Evolutionary conservation across 1,140 invertebrate species (phyloP).

Genomic region (Nasonia vitripennis): DNA sequence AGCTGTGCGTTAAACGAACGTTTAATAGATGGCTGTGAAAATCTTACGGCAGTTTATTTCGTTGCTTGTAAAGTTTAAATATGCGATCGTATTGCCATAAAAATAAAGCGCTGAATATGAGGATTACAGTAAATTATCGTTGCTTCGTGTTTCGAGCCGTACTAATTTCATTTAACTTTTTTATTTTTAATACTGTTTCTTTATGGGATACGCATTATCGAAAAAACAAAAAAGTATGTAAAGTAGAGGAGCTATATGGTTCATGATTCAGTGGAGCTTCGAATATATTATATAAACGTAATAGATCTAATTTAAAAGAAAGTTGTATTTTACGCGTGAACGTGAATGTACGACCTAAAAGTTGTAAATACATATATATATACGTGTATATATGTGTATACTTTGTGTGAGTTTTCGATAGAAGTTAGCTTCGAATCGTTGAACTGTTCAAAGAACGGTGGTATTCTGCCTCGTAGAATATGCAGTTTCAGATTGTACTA

Average conservation of each 20-base stretch:
- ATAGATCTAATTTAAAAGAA: neutral
- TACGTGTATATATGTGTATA: constrained; percentile 47
- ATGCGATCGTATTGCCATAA: constrained; percentile 39
- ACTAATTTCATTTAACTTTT: constrained; percentile 39
- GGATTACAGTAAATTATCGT: constrained; percentile 10
- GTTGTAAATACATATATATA: constrained; percentile 45
- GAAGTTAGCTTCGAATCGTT: constrained; percentile 39
- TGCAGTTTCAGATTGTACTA: constrained; percentile 4
- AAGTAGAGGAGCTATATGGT: constrained; percentile 6
- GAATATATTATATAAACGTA: constrained; percentile 16
- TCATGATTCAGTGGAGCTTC: constrained; percentile 4
- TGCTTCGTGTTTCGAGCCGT: constrained; percentile 18
- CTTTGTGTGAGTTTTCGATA: constrained; percentile 10
- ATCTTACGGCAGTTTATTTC: constrained; percentile 19
- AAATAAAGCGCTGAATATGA: neutral
- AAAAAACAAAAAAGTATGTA: constrained; percentile 19
- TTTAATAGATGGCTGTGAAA: constrained; percentile 23
- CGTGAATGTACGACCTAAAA: neutral
- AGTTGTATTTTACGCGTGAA: constrained; percentile 25
- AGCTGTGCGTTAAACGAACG: neutral
- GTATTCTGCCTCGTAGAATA: constrained; percentile 15
- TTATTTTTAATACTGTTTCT: constrained; percentile 50
- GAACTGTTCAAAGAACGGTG: neutral
- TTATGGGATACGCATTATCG: constrained; percentile 2
- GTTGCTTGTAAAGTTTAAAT: neutral